phyloP scores from a whole-genome alignment of 2,888 invertebrate genomes.

The Erpobdella octoculata region DNA sequence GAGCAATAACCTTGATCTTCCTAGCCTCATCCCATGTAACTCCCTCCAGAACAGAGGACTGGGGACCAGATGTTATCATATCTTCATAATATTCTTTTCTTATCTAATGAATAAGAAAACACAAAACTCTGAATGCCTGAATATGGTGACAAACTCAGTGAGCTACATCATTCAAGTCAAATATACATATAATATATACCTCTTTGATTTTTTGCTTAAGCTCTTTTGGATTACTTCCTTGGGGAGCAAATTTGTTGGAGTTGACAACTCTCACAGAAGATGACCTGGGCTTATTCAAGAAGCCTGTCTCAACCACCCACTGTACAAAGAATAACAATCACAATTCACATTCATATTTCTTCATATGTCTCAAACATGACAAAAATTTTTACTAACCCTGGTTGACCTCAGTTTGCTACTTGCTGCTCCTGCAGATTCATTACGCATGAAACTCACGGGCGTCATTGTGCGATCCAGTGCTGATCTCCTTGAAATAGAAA shows the following conservation, averaged over 20 bases:
- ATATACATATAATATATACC: constrained; percentile 58
- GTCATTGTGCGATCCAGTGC: constrained; percentile 20
- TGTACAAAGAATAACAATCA: constrained; percentile 18
- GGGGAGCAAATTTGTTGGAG: constrained; percentile 86
- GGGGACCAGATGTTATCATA: constrained; percentile 90
- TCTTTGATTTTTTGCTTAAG: constrained; percentile 87
- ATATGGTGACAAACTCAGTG: not conserved
- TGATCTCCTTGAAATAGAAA: constrained; percentile 14
- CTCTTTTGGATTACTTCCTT: constrained; percentile 89
- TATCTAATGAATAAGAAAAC: constrained; percentile 32
- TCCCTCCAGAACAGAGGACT: constrained; percentile 93
- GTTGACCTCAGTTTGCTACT: constrained; percentile 6
- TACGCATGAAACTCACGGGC: constrained; percentile 16
- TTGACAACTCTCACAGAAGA: constrained; percentile 74
- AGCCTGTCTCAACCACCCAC: constrained; percentile 43
- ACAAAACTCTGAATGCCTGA: not conserved
- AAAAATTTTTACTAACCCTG: not conserved
- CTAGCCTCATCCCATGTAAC: constrained; percentile 95
- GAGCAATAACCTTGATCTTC: constrained; percentile 48
- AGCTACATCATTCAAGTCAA: not conserved
- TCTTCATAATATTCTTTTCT: constrained; percentile 62
- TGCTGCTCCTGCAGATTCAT: constrained; percentile 10
- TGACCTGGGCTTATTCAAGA: constrained; percentile 23
- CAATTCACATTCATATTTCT: not conserved
- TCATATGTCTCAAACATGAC: not conserved